phyloP scores from a whole-genome alignment of 2,797 vertebrate genomes.

The Antrozous pallidus region DNA sequence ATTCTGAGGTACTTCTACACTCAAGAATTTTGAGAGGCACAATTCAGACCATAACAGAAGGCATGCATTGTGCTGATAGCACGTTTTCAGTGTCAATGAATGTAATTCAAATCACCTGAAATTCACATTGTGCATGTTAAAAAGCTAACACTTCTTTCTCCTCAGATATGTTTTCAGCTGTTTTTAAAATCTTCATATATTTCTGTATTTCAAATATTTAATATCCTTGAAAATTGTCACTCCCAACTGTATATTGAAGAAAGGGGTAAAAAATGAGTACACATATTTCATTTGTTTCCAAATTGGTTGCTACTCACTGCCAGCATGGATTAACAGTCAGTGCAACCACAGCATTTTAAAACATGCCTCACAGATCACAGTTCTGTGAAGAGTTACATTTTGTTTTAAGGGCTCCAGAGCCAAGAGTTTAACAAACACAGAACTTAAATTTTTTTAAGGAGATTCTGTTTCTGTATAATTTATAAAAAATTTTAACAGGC shows the following conservation, averaged over 20 bases:
- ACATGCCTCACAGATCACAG: too few relatives aligned
- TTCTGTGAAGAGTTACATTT: background rate
- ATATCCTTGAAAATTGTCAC: background rate
- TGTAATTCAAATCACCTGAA: background rate
- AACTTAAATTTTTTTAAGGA: background rate
- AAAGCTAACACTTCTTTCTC: background rate
- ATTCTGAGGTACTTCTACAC: background rate
- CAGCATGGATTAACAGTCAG: background rate
- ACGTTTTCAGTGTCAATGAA: background rate
- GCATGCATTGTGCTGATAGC: background rate
- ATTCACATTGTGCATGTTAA: background rate
- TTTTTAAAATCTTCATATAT: background rate
- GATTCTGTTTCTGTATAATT: background rate
- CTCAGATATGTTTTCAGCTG: background rate
- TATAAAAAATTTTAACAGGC: background rate
- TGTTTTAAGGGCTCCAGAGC: background rate
- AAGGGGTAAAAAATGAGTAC: background rate
- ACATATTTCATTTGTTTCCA: background rate
- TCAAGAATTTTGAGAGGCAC: background rate
- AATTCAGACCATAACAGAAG: background rate
- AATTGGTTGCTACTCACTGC: background rate
- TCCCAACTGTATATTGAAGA: background rate
- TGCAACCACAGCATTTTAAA: background rate
- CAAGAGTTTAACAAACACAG: background rate
- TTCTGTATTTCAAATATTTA: background rate